Percentiles rank a stretch among this genome's conserved stretches.
Conservation (phyloP, 2,113 vertebrate species). For the Empidonax traillii region DNA sequence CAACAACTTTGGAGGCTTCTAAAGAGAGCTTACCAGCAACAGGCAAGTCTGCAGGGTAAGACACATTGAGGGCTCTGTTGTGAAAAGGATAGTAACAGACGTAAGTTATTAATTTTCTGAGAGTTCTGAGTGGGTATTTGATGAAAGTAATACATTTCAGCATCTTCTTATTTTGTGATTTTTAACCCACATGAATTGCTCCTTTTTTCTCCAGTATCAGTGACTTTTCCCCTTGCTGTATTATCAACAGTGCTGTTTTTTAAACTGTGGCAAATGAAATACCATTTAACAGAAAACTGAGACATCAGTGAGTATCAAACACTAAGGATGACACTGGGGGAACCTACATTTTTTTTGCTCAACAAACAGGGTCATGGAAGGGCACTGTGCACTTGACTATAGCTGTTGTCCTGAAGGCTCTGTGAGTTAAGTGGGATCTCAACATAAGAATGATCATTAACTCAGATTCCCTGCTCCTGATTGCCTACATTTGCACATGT, state of each 20-base stretch:
- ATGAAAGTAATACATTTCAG: background rate
- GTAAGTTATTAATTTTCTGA: background rate
- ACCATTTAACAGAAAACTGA: background rate
- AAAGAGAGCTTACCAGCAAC: conserved; percentile 76
- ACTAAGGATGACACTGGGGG: background rate
- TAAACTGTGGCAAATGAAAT: background rate
- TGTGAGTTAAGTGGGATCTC: conserved; percentile 70
- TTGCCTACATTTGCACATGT: background rate
- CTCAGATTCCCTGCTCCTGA: background rate
- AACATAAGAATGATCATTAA: background rate
- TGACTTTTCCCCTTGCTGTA: background rate
- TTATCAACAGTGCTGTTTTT: background rate
- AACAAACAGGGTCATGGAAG: conserved; percentile 80
- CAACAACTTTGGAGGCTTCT: conserved; percentile 79
- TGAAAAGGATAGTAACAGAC: background rate
- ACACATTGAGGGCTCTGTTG: background rate
- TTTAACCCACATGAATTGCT: background rate
- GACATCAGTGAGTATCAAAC: accelerated
- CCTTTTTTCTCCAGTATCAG: background rate
- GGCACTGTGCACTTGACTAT: conserved; percentile 77
- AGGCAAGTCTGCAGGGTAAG: conserved; percentile 82
- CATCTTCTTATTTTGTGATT: background rate
- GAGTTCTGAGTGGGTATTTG: background rate
- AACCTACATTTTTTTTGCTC: background rate
- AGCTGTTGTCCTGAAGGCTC: conserved; percentile 77